Evolutionary conservation across 2,113 vertebrate genomes (phyloP).

Genomic region (Ceuthmochares aereus): DNA sequence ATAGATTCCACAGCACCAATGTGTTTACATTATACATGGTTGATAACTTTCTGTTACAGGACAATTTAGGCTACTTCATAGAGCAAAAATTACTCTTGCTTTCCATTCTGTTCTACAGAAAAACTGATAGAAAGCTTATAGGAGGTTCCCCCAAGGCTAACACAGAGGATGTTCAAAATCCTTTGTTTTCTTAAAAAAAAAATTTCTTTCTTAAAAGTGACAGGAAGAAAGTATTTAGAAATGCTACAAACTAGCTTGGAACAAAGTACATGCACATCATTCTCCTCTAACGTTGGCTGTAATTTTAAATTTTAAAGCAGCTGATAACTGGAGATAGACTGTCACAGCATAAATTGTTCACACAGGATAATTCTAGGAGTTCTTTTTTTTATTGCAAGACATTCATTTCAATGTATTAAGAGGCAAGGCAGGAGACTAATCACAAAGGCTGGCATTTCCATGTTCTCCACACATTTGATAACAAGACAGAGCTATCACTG

Average conservation of each 20-base stretch:
- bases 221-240: neutral
- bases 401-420: neutral
- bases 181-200: neutral
- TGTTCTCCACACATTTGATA: accelerated
- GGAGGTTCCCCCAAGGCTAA: neutral
- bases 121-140: neutral
- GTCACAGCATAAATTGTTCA: neutral
- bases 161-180: neutral
- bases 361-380: neutral
- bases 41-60: neutral
- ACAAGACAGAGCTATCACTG: neutral
- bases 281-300: neutral
- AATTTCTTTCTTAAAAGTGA: neutral
- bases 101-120: neutral
- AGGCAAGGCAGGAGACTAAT: neutral
- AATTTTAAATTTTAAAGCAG: neutral
- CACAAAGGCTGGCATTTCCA: neutral
- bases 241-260: neutral
- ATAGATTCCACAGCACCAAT: neutral
- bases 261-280: neutral
- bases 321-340: neutral
- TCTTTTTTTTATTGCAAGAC: neutral
- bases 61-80: neutral
- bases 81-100: neutral
- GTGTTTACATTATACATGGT: neutral